Conservation (phyloP, 2,113 vertebrate genomes). For the Podiceps cristatus region DNA sequence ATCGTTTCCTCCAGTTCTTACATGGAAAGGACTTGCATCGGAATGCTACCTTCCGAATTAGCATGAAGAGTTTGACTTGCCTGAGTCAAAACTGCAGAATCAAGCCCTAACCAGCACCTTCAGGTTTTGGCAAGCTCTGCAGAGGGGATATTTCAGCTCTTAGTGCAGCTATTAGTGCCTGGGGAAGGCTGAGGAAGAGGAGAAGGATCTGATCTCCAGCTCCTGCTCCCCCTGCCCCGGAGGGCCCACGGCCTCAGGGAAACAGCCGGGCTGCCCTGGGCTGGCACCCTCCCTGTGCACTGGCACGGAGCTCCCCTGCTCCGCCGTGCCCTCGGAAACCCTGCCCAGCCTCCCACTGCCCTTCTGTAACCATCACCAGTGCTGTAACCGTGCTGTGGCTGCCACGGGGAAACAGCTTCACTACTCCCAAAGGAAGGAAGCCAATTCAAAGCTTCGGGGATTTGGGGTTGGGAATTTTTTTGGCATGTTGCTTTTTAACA, state of each 20-base stretch:
- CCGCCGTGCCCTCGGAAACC: not conserved
- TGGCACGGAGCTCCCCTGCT: not conserved
- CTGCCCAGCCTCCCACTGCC: not conserved
- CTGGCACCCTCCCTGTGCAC: not conserved
- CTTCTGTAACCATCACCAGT: not conserved
- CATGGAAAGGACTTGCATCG: not conserved
- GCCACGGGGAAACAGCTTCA: not conserved
- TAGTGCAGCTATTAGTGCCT: not conserved
- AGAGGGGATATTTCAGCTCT: not conserved
- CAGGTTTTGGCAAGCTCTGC: not conserved
- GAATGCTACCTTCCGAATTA: not conserved
- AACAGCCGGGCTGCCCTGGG: not conserved
- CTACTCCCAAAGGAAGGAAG: not conserved
- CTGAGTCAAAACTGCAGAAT: not conserved
- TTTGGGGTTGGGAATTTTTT: not conserved
- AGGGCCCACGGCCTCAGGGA: not conserved
- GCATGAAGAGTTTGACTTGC: not conserved
- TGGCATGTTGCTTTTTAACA: not conserved
- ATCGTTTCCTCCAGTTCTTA: not conserved
- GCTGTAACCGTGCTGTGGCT: not conserved
- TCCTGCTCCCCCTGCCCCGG: not conserved
- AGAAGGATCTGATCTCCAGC: not conserved
- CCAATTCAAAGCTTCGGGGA: not conserved
- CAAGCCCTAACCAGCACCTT: not conserved
- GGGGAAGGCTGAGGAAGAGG: not conserved